Conservation (phyloP, 2,797 vertebrate species). For the Tolypeutes matacus region DNA sequence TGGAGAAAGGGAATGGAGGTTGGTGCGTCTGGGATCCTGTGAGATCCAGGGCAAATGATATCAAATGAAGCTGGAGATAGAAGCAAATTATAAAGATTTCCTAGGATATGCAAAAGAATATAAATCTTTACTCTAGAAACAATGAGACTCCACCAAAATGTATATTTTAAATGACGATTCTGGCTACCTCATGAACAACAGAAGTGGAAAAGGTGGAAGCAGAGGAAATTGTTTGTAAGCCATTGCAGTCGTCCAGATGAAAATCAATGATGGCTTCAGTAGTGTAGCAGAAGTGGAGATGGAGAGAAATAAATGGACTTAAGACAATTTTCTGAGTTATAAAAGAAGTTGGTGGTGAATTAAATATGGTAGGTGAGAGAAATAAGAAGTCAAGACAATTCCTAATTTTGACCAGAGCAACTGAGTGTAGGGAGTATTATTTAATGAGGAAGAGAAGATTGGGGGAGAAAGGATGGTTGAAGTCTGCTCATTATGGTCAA, state of each 20-base stretch:
- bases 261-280: fast-evolving
- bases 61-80: background rate
- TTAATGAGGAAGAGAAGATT: background rate
- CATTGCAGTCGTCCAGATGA: fast-evolving
- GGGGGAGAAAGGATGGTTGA: background rate
- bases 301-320: background rate
- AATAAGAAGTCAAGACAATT: background rate
- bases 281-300: background rate
- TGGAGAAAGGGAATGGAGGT: background rate
- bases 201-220: background rate
- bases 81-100: background rate
- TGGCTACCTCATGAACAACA: background rate
- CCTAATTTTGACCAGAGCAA: background rate
- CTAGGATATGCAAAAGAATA: background rate
- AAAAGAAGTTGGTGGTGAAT: background rate
- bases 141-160: background rate
- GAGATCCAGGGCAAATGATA: background rate
- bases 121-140: background rate
- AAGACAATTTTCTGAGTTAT: background rate
- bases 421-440: background rate
- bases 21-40: background rate
- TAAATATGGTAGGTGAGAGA: background rate
- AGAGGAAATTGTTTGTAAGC: background rate
- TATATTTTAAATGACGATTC: background rate
- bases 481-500: background rate